Evolutionary conservation across 2,113 vertebrate species (phyloP), one percentile per base, ranked within the genome.

Genomic region (Rafetus swinhoei): DNA sequence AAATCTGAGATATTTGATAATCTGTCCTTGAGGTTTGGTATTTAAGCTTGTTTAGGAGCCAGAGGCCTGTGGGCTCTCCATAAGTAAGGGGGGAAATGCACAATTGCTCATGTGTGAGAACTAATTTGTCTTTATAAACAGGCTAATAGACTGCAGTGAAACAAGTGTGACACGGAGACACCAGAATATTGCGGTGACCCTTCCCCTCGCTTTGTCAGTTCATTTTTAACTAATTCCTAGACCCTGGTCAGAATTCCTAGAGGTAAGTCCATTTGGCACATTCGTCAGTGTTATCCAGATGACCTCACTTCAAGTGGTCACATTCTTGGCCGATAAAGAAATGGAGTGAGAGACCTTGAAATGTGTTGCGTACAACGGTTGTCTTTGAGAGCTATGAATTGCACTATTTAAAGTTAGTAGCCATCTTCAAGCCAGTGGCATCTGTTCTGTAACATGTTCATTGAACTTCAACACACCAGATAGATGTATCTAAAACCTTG

Each of bases 221-320:
- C 50, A 39, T 1, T 65, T 4, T 65, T 84, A 56, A 39, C 62
- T 50, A 29, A 32, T 81, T 80, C 15, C 80, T 77, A 32, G 11
- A 29, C 15, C 53, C 32, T 54, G 45, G 76, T 53, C 62, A 82
- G 76, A 84, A 77, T 81, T 69, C 2, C 24, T 12, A 5, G 55
- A 59, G 45, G 14, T 2, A 3, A 80, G 59, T 2, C 1, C 69
- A 25, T 4, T 1, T n/a, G 24, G 29, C 0, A 0, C n/a, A 0
- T 2, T 80, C 45, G 55, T 83, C 74, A 18, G 24, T 45, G 29
- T 72, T 59, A 72, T 0, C 0, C 57, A 82, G 59, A 35, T 0
- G 1, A 88, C 57, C 54, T 82, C 82, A 45, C n/a, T 24, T 15
- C 79, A 25, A 13, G 54, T n/a, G 35, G 32, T 53, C 50, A 13